Conservation (phyloP, 2,888 invertebrate genomes). For the Lycophotia porphyrea region DNA sequence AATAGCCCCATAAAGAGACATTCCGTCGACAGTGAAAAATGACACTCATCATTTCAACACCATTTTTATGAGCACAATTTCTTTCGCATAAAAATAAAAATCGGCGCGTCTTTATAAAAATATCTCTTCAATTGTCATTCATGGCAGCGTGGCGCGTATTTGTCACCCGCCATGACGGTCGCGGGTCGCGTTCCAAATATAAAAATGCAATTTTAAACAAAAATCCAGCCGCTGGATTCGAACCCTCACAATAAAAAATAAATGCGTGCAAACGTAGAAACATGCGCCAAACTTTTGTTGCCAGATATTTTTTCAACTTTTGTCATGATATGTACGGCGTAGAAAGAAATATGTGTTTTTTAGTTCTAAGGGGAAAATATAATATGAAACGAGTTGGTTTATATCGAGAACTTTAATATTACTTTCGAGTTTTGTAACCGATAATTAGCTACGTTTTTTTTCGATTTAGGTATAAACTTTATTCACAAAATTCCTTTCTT, state of each 20-base stretch:
- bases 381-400: neutral
- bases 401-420: neutral
- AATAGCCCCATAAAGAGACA: conserved; percentile 87
- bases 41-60: conserved; percentile 89
- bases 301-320: conserved; percentile 68
- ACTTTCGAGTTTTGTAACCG: neutral
- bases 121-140: conserved; percentile 90
- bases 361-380: neutral
- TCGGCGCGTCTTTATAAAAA: conserved; percentile 88
- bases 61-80: conserved; percentile 89
- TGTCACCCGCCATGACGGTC: conserved; percentile 87
- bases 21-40: conserved; percentile 88
- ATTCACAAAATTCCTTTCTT: neutral
- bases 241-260: conserved; percentile 88
- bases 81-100: conserved; percentile 89
- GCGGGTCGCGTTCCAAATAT: conserved; percentile 89
- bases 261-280: conserved; percentile 82
- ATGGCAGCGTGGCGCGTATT: conserved; percentile 88
- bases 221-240: conserved; percentile 83
- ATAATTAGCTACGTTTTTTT: neutral
- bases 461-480: neutral
- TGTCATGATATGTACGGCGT: conserved; percentile 29
- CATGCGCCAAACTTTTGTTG: conserved; percentile 75
- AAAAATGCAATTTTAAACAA: conserved; percentile 90
- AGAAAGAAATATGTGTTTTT: conserved; percentile 1